phyloP scores from a whole-genome alignment of 2,113 vertebrate species.

The Sigmodon hispidus region DNA sequence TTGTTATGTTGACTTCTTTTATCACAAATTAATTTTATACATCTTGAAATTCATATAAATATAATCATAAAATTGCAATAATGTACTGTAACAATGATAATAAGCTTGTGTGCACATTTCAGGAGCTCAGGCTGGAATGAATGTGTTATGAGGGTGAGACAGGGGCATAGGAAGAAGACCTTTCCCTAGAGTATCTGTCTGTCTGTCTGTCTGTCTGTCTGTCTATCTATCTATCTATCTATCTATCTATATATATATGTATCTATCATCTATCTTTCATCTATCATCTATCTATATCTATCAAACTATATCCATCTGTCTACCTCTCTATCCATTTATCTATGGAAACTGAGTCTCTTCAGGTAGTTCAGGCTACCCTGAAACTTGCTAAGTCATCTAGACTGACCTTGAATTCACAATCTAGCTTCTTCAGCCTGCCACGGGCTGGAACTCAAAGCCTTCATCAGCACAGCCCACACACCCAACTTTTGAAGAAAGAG shows the following conservation, averaged over 20 bases:
- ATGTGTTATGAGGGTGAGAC: neutral
- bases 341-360: neutral
- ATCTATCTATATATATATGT: neutral
- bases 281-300: neutral
- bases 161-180: neutral
- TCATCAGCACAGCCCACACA: neutral
- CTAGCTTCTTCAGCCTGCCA: neutral
- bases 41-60: neutral
- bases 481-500: neutral
- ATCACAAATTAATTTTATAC: neutral
- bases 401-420: neutral
- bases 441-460: neutral
- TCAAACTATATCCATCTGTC: neutral
- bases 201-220: neutral
- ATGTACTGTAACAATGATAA: neutral
- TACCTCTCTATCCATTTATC: neutral
- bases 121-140: neutral
- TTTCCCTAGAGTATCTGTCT: neutral
- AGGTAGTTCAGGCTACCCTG: too few relatives aligned
- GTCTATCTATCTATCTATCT: neutral
- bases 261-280: neutral
- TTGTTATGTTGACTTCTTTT: slow-evolving; percentile 2
- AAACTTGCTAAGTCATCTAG: neutral
- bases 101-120: neutral
- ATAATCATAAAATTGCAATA: neutral